Base-by-base conservation (phyloP, 2,113 vertebrate genomes). In the Dicerorhinus sumatrensis region DNA sequence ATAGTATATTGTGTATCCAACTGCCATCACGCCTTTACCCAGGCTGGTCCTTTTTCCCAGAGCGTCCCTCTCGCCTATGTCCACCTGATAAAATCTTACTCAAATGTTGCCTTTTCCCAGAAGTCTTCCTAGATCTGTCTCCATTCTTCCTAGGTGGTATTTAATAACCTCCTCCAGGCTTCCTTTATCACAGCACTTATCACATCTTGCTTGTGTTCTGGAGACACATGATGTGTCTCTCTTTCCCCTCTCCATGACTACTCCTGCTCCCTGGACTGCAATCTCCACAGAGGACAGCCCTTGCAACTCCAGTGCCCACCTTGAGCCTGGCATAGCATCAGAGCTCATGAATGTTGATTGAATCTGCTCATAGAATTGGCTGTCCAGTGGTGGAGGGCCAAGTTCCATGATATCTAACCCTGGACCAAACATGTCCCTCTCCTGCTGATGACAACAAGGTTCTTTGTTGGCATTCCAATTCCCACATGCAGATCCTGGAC, bases 191-290 rank as follows among this genome's bases (percentile, higher is more conserved):
- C 14, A 58, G 33, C 33, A 29, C 42, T 39, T 48, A 39, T 1
- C 23, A 33, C 0, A 0, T 39, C 25, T 8, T n/a, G 2, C 27
- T 80, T 39, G 16, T 39, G 14, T 31, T 89, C 31, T 70, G 12
- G 27, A 87, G 36, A 77, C 4, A 2, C 16, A 2, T 18, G 23
- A 67, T 39, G 7, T 18, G 5, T 54, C 58, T 63, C 48, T 73
- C 20, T 65, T 27, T 27, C 20, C 3, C 31, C 1, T 91, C 9
- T 3, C 13, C 3, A 6, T n/a, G 9, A 2, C 5, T 58, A 5
- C 0, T 2, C 13, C 20, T 65, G 7, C 6, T 65, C 23, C 27
- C 42, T 70, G 73, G 3, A 46, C 1, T 60, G 17, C 14, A 27
- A 0, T 73, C 56, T 67, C 56, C 27, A 62, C 16, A 16, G 39